Conservation (phyloP, 2,888 invertebrate genomes). For the Rhorus exstirpatorius region DNA sequence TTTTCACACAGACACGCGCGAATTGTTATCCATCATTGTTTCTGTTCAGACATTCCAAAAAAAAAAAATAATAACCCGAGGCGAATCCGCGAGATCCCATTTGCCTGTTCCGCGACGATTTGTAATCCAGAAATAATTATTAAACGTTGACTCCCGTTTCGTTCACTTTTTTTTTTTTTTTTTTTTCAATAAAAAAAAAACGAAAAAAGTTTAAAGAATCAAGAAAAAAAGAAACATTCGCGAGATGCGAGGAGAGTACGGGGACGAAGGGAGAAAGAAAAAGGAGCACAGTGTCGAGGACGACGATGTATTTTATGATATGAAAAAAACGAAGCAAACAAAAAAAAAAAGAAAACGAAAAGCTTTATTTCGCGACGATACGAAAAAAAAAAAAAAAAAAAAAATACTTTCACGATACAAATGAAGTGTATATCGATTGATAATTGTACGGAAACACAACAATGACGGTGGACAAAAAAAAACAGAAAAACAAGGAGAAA, state of each 20-base stretch:
- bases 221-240: conserved; percentile 39
- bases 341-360: conserved; percentile 57
- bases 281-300: conserved; percentile 68
- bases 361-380: conserved; percentile 64
- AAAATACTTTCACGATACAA: conserved; percentile 50
- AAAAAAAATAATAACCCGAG: conserved; percentile 58
- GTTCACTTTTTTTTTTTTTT: conserved; percentile 37
- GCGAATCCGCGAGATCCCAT: conserved; percentile 72
- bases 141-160: conserved; percentile 49
- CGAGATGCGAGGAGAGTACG: conserved; percentile 22
- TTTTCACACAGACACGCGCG: conserved; percentile 62
- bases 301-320: conserved; percentile 77
- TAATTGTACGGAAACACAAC: conserved; percentile 61
- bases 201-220: conserved; percentile 17
- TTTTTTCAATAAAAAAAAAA: conserved; percentile 6
- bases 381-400: too few relatives aligned
- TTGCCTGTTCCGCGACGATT: conserved; percentile 61
- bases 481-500: conserved; percentile 42
- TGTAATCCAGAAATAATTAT: conserved; percentile 43
- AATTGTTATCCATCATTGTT: conserved; percentile 68
- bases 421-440: conserved; percentile 54
- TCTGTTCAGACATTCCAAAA: conserved; percentile 82
- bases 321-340: conserved; percentile 58
- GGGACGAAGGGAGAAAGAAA: conserved; percentile 28
- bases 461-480: conserved; percentile 26